Base-by-base conservation (phyloP, 2,888 invertebrate species). In the Gryllus longicercus region DNA sequence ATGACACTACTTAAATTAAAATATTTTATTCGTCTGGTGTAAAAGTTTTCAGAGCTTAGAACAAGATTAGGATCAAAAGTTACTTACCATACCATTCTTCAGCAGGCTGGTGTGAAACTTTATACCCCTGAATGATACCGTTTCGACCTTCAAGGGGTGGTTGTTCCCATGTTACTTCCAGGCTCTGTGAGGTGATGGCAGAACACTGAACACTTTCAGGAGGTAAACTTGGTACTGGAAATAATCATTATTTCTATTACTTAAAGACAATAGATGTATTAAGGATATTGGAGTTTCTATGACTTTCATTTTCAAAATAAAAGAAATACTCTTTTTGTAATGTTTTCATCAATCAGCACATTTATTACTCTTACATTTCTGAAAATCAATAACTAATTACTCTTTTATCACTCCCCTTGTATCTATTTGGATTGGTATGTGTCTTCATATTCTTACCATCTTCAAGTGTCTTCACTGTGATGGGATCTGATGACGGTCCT, bases 101-200 rank as follows among this genome's bases (percentile, higher is more conserved):
- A 80, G 93, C 91, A 21, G 94, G 93, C 84, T 93, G 93, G 87
- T 93, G 93, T 81, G 93, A 94, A 81, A 96, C 93, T 88, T 95
- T 93, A 88, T 95, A 96, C 77, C 96, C 95, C 86, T 94, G 94
- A 82, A 96, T 90, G 81, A 93, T 91, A 21, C 96, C 96, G 86
- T 96, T 96, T 83, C 94, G 91, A n/a, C 95, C 95, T 83, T 94
- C 91, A 78, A 91, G 88, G 78, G 93, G 92, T 38, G 95, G 96
- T 23, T 94, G 92, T 84, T 95, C 94, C 96, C 96, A 96, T 81
- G 94, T 92, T 83, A 96, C 93, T 85, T 95, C 93, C 83, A 96
- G 91, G 83, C 94, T 95, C 87, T 95, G 95, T 49, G 95, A 95
- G 84, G 94, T 94, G 81, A 95, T 88, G 38, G 95, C 93, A 80